A percentile compares a stretch with the other conserved stretches of the same genome.
phyloP scores from a whole-genome alignment of 2,113 vertebrate species.

The Ellobius talpinus region DNA sequence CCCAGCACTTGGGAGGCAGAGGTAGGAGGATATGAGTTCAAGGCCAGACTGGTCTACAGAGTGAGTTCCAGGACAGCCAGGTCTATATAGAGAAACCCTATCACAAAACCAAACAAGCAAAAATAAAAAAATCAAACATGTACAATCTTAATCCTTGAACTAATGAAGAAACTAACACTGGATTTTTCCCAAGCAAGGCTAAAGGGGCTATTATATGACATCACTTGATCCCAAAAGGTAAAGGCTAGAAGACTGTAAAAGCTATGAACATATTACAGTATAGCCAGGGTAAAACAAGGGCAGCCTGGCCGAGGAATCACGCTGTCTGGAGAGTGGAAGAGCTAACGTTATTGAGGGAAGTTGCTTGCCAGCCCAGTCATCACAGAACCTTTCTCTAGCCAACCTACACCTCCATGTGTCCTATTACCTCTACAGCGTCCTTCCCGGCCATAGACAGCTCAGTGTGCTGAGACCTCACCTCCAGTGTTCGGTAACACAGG shows the following conservation, averaged over 20 bases:
- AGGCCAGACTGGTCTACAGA: not conserved
- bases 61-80: not conserved
- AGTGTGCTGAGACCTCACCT: not conserved
- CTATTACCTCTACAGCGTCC: not conserved
- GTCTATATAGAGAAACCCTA: not conserved
- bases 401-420: not conserved
- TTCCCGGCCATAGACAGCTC: not conserved
- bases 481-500: not conserved
- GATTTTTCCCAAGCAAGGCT: slow-evolving; percentile 38
- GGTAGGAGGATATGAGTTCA: not conserved
- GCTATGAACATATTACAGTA: not conserved
- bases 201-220: not conserved
- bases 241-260: slow-evolving; percentile 13
- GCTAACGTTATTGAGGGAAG: not conserved
- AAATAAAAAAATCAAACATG: not conserved
- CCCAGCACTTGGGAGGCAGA: not conserved
- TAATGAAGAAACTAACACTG: slow-evolving; percentile 43
- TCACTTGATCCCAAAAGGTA: slow-evolving; percentile 48
- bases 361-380: not conserved
- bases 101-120: not conserved
- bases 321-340: not conserved
- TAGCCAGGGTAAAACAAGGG: not conserved
- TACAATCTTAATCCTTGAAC: slow-evolving; percentile 16
- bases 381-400: not conserved
- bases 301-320: not conserved